phyloP scores from a whole-genome alignment of 2,888 invertebrate species.

The Pandemis heparana region DNA sequence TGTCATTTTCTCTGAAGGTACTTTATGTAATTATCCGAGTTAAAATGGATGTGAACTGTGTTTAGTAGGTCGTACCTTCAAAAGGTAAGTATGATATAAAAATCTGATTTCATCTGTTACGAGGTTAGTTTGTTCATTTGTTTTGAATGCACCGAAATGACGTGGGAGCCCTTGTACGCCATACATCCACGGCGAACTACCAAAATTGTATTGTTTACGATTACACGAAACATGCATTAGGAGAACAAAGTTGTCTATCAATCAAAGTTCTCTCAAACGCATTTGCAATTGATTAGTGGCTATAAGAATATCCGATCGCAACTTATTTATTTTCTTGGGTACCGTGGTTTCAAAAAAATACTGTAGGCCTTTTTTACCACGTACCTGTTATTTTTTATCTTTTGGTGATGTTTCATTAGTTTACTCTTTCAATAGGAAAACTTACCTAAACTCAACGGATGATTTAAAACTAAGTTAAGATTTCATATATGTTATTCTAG shows the following conservation, averaged over 20 bases:
- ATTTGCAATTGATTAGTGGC: conserved; percentile 44
- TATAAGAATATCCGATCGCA: conserved; percentile 27
- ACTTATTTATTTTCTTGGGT: conserved; percentile 1
- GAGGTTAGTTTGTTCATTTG: conserved; percentile 8
- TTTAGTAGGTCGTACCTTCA: conserved; percentile 14
- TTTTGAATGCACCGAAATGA: conserved; percentile 18
- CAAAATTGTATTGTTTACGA: conserved; percentile 51
- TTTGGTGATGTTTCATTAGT: too few relatives aligned
- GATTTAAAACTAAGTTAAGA: too few relatives aligned
- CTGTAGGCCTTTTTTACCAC: background rate
- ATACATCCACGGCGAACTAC: conserved; percentile 48
- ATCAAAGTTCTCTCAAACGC: conserved; percentile 45
- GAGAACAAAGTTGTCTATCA: conserved; percentile 48
- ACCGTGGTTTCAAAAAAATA: conserved; percentile 11
- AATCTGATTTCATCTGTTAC: conserved; percentile 14
- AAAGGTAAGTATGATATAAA: conserved; percentile 21
- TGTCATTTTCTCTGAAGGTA: conserved; percentile 29
- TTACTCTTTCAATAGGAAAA: too few relatives aligned
- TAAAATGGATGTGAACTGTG: conserved; percentile 21
- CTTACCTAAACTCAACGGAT: too few relatives aligned
- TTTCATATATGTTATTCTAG: too few relatives aligned
- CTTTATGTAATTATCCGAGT: conserved; percentile 12
- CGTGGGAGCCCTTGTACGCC: conserved; percentile 30
- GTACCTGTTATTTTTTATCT: background rate
- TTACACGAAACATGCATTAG: conserved; percentile 61